phyloP scores from a whole-genome alignment of 2,888 invertebrate species.

The Dendrolimus pini region DNA sequence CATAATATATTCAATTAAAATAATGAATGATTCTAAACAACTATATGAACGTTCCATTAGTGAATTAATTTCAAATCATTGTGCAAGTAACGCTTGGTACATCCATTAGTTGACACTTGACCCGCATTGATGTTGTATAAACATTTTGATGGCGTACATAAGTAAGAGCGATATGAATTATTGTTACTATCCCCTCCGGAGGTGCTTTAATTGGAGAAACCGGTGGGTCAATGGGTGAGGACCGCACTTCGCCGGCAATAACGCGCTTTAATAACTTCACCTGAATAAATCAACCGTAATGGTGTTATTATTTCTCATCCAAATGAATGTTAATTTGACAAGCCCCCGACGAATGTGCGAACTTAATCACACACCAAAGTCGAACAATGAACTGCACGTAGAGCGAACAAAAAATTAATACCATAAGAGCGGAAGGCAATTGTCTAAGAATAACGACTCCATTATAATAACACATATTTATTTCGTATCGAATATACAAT shows the following conservation, averaged over 20 bases:
- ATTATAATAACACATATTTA: slow-evolving; percentile 53
- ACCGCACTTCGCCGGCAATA: slow-evolving; percentile 36
- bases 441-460: slow-evolving; percentile 22
- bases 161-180: slow-evolving; percentile 22
- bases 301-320: slow-evolving; percentile 35
- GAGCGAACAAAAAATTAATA: slow-evolving; percentile 37
- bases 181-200: slow-evolving; percentile 37
- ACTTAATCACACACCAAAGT: slow-evolving; percentile 48
- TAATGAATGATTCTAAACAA: neutral
- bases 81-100: neutral
- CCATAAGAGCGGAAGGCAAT: slow-evolving; percentile 25
- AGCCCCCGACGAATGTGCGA: slow-evolving; percentile 42
- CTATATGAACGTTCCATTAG: neutral
- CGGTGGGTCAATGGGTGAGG: slow-evolving; percentile 53
- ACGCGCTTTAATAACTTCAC: slow-evolving; percentile 43
- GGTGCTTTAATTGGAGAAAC: slow-evolving; percentile 47
- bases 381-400: slow-evolving; percentile 35
- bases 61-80: neutral
- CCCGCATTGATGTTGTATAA: slow-evolving; percentile 9
- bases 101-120: slow-evolving; percentile 13
- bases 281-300: slow-evolving; percentile 54
- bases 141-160: slow-evolving; percentile 10
- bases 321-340: slow-evolving; percentile 61
- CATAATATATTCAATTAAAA: too few species aligned
- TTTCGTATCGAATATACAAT: slow-evolving; percentile 53